Evolutionary conservation across 2,113 vertebrate genomes (phyloP).

Genomic region (Tapirus terrestris): DNA sequence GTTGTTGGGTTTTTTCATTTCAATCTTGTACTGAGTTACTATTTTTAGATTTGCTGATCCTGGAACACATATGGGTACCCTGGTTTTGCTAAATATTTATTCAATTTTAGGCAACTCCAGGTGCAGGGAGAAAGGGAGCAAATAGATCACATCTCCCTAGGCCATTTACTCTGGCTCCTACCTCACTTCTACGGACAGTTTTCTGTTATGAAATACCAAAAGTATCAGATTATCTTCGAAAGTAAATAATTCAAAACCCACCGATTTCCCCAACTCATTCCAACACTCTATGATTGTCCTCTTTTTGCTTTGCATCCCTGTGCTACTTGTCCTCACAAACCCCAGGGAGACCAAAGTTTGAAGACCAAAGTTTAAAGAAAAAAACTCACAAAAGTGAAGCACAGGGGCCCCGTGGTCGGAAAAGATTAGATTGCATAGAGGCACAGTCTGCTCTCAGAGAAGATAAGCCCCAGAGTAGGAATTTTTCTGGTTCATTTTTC

Average conservation of each 20-base stretch:
- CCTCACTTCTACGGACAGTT: not conserved
- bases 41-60: slow-evolving; percentile 29
- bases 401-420: not conserved
- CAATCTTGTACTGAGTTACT: not conserved
- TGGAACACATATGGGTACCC: not conserved
- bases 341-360: not conserved
- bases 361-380: not conserved
- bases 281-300: not conserved
- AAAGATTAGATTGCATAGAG: not conserved
- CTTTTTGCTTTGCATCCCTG: not conserved
- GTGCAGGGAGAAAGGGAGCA: not conserved
- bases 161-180: not conserved
- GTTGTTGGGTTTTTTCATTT: not conserved
- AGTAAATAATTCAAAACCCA: not conserved
- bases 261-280: not conserved
- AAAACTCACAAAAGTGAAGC: not conserved
- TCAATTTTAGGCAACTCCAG: not conserved
- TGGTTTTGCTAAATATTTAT: slow-evolving; percentile 47
- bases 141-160: not conserved
- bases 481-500: not conserved
- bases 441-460: not conserved
- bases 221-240: slow-evolving; percentile 24
- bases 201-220: slow-evolving; percentile 29
- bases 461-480: not conserved
- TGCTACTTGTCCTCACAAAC: not conserved